Evolutionary conservation across 2,888 invertebrate species (phyloP), one percentile per base, ranked within the genome.

Genomic region (Chalcis sispes): DNA sequence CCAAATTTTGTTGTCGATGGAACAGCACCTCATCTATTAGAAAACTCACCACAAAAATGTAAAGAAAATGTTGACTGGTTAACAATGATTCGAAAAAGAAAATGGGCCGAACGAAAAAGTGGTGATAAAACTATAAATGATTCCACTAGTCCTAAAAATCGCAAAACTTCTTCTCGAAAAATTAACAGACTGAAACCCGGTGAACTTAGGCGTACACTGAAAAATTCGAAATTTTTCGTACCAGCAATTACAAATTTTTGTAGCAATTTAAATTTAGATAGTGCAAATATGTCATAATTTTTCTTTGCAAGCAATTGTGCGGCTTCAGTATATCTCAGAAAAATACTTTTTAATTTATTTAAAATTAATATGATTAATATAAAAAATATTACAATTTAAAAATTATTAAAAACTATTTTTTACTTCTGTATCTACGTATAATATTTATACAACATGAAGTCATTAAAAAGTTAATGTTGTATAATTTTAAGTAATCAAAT

Each of bases 1-100:
- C 96, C 96, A 0, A 94, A 96, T 89, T 96, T 91, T 82, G 94
- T 95, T 0, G 80, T 93, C 15, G 93, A 93, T 81, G 95, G 95
- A 0, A 93, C 93, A 46, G 95, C 95, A 0, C 95, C 95, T 0
- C 95, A 95, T 86, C 85, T 94, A 66, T 89, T 91, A 48, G 90
- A 92, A 62, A 92, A 92, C 90, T 95, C 95, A 0, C 95, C 95
- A 0, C 91, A 91, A 36, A 93, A 93, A 76, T 13, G 2, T 7
- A 92, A 91, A 77, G 92, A 92, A 64, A 92, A 93, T 79, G 90
- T 93, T 0, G 93, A 95, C 86, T 95, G 95, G 95, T 85, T 95
- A 59, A 95, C 93, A 0, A 91, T 91, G 83, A 90, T 93, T 72
- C 88, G 92, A 13, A 91, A 91, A 78, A 92, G 92, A 80, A 91